These are phyloP conservation scores for Argynnis bischoffii DNA, from an alignment of 2,888 invertebrate genomes.

Conservation along the genomic window DNA sequence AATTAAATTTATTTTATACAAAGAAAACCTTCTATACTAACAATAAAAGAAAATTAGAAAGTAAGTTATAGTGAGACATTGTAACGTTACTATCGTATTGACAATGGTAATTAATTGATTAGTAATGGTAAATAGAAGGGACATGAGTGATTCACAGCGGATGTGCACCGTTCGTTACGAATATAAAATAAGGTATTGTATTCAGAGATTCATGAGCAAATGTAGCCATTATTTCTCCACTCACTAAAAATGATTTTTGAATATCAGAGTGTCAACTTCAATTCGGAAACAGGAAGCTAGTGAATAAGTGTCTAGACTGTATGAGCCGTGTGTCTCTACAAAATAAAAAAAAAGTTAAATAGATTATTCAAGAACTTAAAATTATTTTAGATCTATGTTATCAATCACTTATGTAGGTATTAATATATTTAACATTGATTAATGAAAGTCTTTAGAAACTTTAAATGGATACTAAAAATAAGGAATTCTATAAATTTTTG, in stretches of 20 bases:
- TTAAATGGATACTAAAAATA: too few relatives aligned
- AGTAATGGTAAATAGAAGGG: conserved; percentile 24
- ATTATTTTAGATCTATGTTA: too few relatives aligned
- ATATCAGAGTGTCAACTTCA: conserved; percentile 4
- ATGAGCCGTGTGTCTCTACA: neutral
- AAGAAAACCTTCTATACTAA: too few relatives aligned
- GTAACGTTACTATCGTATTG: neutral
- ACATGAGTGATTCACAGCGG: conserved; percentile 31
- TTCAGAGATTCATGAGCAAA: neutral
- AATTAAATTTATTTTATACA: too few relatives aligned
- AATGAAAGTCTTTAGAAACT: too few relatives aligned
- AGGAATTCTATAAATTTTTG: too few relatives aligned
- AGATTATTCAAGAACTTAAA: neutral
- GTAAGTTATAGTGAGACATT: neutral
- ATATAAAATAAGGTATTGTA: conserved; percentile 26
- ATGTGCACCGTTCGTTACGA: conserved; percentile 25
- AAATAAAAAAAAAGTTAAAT: conserved; percentile 3
- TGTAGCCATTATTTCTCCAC: neutral
- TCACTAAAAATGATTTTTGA: neutral
- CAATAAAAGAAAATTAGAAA: neutral
- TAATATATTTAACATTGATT: too few relatives aligned
- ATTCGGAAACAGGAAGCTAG: conserved; percentile 37
- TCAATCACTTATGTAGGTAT: too few relatives aligned
- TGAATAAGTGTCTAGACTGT: conserved; percentile 36
- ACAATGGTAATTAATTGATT: conserved; percentile 23